Evolutionary conservation across 2,113 vertebrate species (phyloP), one percentile per base, ranked within the genome.

Genomic region (Misgurnus mizolepis): DNA sequence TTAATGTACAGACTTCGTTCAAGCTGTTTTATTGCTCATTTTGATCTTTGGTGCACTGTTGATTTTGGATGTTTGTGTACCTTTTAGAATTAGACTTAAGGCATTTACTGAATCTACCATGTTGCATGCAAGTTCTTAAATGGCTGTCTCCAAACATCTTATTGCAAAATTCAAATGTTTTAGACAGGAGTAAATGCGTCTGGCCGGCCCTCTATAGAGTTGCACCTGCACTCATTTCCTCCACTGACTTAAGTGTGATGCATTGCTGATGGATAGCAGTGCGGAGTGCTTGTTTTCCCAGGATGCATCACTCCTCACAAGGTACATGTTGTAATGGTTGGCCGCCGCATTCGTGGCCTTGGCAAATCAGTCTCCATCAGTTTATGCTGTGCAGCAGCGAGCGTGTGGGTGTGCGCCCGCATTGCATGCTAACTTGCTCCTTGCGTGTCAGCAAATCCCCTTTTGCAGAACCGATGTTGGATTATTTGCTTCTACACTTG

Each of bases 361-460:
- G 41, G 39, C 11, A 40, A 84, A 84, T 84, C 83, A 60, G 70
- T 84, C 82, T 80, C 67, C 41, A 78, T 86, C 80, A 82, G 68
- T 40, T 69, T 22, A 72, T 5, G n/a, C 77, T 15, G 14, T 75
- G 53, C 41, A 53, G 47, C 4, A 50, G 49, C 9, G 39, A 66
- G 49, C 10, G 18, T 45, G 50, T 67, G 67, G 70, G 62, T 62
- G 53, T 76, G 58, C 60, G 72, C 68, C 64, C 12, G 34, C 22
- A 18, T 61, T 84, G 43, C 12, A 67, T 55, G 49, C 58, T 55
- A 5, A 3, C 67, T 40, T 55, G 69, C 41, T 49, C 66, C 67
- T 58, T 83, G 34, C 45, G 15, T 83, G 81, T 83, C 84, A 83
- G 81, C 81, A 83, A 83, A 85, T 82, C 70, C 45, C 53, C 15